Conservation (phyloP, 1,140 invertebrate species). For the Tribolium castaneum region DNA sequence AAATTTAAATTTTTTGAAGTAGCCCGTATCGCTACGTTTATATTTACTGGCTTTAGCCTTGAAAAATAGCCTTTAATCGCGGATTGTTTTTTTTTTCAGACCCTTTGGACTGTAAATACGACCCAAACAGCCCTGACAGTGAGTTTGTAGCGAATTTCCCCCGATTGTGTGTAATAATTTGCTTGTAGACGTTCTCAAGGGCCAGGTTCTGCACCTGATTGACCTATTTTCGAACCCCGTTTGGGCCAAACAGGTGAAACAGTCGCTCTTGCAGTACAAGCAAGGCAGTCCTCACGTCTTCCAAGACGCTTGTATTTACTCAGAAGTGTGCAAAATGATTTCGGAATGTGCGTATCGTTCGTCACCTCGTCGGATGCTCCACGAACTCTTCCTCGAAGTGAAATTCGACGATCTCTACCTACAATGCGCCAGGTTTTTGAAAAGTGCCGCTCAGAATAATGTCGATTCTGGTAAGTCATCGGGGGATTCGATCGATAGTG, state of each 20-base stretch:
- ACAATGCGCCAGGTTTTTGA: constrained; percentile 7
- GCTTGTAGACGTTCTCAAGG: constrained; percentile 49
- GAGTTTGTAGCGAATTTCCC: neutral
- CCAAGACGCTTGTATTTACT: constrained; percentile 92
- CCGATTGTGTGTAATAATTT: neutral
- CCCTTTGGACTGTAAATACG: neutral
- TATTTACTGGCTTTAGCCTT: too few species aligned
- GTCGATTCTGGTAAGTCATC: constrained; percentile 19
- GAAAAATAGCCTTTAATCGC: too few species aligned
- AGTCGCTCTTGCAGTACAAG: constrained; percentile 81
- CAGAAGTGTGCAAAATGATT: constrained; percentile 86
- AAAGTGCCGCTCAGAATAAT: neutral
- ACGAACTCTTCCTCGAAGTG: constrained; percentile 93
- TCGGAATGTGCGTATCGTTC: constrained; percentile 85
- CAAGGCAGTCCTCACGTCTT: constrained; percentile 87
- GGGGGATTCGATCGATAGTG: constrained; percentile 22
- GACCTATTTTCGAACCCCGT: constrained; percentile 78
- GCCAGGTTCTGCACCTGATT: constrained; percentile 70
- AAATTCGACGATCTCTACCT: constrained; percentile 67
- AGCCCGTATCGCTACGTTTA: too few species aligned
- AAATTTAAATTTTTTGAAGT: too few species aligned
- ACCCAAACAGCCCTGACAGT: neutral
- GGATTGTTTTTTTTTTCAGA: neutral
- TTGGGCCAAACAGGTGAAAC: constrained; percentile 73
- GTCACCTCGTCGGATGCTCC: constrained; percentile 86